These are phyloP conservation scores for Litoditis marina DNA, from an alignment of 2,888 invertebrate species.

Conservation along the genomic window DNA sequence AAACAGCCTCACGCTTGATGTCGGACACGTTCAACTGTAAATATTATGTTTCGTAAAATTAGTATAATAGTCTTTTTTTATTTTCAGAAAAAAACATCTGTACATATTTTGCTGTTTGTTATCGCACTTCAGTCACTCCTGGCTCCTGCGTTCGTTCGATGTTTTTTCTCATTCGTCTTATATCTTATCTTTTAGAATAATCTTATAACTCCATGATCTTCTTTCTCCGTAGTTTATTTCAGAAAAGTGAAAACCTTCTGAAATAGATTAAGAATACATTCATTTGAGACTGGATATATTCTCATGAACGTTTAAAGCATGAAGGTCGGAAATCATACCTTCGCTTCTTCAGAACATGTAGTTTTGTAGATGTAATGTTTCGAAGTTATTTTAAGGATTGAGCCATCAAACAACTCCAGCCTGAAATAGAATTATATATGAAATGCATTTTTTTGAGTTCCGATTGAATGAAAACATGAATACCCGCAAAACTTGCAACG, in stretches of 20 bases:
- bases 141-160: no score
- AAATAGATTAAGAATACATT: no score
- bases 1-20: slow-evolving; percentile 32
- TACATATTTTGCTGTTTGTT: background rate
- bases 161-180: no score
- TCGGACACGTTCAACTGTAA: slow-evolving; percentile 13
- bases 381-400: slow-evolving; percentile 50
- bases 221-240: no score
- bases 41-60: background rate
- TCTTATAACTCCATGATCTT: no score
- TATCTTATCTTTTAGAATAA: no score
- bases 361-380: slow-evolving; percentile 56
- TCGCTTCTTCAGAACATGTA: slow-evolving; percentile 12
- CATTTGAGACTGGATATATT: background rate
- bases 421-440: slow-evolving; percentile 11
- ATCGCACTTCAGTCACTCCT: no score
- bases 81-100: no score
- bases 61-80: background rate
- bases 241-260: no score
- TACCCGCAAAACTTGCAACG: no score
- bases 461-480: no score
- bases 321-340: background rate
- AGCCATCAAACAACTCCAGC: slow-evolving; percentile 38
- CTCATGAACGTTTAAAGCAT: background rate
- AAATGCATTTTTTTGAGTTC: no score